Conservation (phyloP, 2,797 vertebrate species). For the Garrulus glandarius region DNA sequence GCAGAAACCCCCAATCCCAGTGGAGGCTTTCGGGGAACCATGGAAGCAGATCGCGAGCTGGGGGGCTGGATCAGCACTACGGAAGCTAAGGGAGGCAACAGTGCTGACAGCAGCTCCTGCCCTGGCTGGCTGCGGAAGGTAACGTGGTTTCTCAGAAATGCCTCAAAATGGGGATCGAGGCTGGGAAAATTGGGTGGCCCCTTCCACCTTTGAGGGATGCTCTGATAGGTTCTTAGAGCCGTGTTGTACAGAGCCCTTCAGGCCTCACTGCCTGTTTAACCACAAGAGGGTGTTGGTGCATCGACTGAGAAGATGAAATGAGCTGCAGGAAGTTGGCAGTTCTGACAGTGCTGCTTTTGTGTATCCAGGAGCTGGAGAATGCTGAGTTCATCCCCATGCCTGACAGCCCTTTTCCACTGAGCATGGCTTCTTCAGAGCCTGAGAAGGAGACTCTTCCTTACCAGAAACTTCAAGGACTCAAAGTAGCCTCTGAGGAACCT, state of each 20-base stretch:
- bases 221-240: not conserved
- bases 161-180: not conserved
- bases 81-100: slow-evolving; percentile 75
- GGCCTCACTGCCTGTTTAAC: not conserved
- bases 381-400: slow-evolving; percentile 97
- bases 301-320: not conserved
- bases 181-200: not conserved
- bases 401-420: slow-evolving; percentile 75
- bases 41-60: slow-evolving; percentile 87
- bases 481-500: slow-evolving; percentile 77
- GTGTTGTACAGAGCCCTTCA: not conserved
- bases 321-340: not conserved
- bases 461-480: slow-evolving; percentile 87
- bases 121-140: slow-evolving; percentile 96
- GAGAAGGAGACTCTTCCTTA: slow-evolving; percentile 89
- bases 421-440: slow-evolving; percentile 76
- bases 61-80: slow-evolving; percentile 80
- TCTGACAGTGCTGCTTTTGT: slow-evolving; percentile 46
- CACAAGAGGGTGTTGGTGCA: slow-evolving; percentile 65
- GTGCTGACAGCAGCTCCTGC: slow-evolving; percentile 89
- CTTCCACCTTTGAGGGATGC: not conserved
- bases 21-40: slow-evolving; percentile 88
- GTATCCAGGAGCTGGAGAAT: slow-evolving; percentile 88
- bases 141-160: not conserved
- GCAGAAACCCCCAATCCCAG: slow-evolving; percentile 85